Conservation (phyloP, 2,797 vertebrate genomes). For the Amazona ochrocephala region DNA sequence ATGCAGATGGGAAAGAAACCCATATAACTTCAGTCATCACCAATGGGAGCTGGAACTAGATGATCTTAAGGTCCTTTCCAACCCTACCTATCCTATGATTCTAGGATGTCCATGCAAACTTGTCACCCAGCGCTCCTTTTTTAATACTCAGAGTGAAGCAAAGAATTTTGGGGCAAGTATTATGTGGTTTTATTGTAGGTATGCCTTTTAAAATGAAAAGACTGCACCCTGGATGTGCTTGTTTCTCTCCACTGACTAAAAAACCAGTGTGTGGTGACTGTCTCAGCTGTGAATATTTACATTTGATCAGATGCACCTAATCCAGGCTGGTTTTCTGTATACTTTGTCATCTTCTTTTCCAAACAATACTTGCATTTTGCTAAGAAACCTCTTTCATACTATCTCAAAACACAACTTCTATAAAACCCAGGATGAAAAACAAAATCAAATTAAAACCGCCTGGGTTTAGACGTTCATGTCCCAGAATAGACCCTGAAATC, state of each 20-base stretch:
- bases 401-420: not conserved
- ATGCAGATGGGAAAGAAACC: not conserved
- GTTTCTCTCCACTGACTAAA: not conserved
- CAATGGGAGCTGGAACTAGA: not conserved
- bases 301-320: conserved; percentile 39
- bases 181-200: not conserved
- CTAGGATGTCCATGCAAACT: not conserved
- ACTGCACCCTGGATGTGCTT: not conserved
- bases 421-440: not conserved
- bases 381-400: not conserved
- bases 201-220: not conserved
- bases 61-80: not conserved
- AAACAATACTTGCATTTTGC: not conserved
- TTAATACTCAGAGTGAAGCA: not conserved
- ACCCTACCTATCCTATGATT: not conserved
- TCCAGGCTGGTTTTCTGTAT: not conserved
- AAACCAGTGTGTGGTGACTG: not conserved
- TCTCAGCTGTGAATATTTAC: conserved; percentile 22
- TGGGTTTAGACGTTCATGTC: not conserved
- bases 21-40: not conserved
- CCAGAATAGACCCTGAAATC: conserved; percentile 39
- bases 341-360: not conserved
- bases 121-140: not conserved
- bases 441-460: not conserved
- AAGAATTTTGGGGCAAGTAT: not conserved